Evolutionary conservation across 2,888 invertebrate species (phyloP).

Genomic region (Hanleya hanleyi): DNA sequence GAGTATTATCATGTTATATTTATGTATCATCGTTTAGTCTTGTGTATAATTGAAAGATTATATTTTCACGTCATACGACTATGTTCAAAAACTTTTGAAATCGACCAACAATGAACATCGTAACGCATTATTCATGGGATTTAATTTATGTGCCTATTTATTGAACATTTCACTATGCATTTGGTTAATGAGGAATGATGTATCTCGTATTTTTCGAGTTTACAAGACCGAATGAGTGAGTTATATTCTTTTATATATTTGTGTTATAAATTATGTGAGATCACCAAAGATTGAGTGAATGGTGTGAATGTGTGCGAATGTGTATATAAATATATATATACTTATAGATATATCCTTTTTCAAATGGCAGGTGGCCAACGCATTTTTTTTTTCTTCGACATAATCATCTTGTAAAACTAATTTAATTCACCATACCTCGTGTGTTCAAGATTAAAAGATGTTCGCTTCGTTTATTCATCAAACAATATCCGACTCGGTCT

Average conservation of each 20-base stretch:
- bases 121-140: not conserved
- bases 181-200: no score
- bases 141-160: constrained; percentile 1
- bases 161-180: not conserved
- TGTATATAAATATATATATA: constrained; percentile 1
- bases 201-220: no score
- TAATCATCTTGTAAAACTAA: not conserved
- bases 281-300: constrained; percentile 1
- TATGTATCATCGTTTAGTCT: not conserved
- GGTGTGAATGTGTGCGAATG: not conserved
- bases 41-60: no score
- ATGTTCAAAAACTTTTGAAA: no score
- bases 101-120: no score
- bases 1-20: not conserved
- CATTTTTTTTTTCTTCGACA: not conserved
- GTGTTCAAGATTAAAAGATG: constrained; percentile 5
- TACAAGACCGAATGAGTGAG: no score
- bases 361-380: not conserved
- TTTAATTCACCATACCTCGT: constrained; percentile 6
- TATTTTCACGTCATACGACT: no score
- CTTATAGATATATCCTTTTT: not conserved
- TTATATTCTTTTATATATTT: constrained; percentile 10
- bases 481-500: no score
- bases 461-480: no score
- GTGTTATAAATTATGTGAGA: constrained; percentile 8